Evolutionary conservation across 1,140 invertebrate genomes (phyloP).

Genomic region (Platyscapa corneri): DNA sequence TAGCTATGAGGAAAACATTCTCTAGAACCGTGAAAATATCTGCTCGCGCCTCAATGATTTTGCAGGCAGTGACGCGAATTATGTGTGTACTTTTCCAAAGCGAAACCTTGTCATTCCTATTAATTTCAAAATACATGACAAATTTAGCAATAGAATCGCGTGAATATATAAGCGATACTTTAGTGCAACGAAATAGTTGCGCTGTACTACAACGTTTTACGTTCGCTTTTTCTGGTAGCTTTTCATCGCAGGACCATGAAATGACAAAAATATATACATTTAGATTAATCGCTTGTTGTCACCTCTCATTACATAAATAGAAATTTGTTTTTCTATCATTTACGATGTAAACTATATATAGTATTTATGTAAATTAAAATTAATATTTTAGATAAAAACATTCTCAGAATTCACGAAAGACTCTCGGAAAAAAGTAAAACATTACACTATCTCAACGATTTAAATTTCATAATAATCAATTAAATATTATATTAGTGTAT

Average conservation of each 20-base stretch:
- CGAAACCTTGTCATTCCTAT: constrained; percentile 45
- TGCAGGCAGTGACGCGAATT: background rate
- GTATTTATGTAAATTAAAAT: background rate
- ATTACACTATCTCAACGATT: too few species aligned
- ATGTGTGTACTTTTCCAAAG: constrained; percentile 26
- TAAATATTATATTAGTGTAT: too few species aligned
- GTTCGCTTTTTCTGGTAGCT: background rate
- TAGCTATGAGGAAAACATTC: background rate
- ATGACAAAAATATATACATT: background rate
- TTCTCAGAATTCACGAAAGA: too few species aligned
- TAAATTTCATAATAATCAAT: too few species aligned
- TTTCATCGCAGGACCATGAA: background rate
- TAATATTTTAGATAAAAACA: too few species aligned
- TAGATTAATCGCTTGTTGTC: constrained; percentile 28
- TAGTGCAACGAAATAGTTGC: constrained; percentile 6
- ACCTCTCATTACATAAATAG: constrained; percentile 13
- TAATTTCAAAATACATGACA: constrained; percentile 41
- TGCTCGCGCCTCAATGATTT: constrained; percentile 13
- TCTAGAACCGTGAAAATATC: constrained; percentile 1
- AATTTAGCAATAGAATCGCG: constrained; percentile 31
- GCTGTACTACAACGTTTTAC: background rate
- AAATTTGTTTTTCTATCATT: background rate
- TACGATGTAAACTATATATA: background rate
- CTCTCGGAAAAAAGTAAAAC: too few species aligned
- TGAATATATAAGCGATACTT: constrained; percentile 13